Evolutionary conservation across 2,797 vertebrate genomes (phyloP).

Genomic region (Galago senegalensis): DNA sequence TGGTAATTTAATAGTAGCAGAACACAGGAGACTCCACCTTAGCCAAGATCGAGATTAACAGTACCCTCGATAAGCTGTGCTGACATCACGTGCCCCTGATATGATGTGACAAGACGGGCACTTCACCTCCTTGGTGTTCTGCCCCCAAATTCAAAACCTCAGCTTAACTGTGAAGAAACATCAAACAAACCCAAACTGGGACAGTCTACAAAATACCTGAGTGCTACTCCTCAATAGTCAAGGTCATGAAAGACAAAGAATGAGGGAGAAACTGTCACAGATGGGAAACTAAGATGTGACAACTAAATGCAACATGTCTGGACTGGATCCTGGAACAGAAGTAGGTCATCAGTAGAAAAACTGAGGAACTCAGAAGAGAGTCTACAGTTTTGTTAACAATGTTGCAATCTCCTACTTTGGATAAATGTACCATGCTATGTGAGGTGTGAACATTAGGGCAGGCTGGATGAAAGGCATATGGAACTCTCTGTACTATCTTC

Average conservation of each 20-base stretch:
- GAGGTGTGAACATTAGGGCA: background rate
- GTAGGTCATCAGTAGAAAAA: background rate
- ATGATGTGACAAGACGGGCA: background rate
- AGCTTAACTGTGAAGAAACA: background rate
- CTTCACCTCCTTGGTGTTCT: background rate
- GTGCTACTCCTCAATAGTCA: background rate
- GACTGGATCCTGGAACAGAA: background rate
- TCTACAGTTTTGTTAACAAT: rapidly evolving
- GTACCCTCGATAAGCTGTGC: background rate
- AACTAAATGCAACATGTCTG: background rate
- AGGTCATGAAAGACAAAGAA: background rate
- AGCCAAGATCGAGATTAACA: background rate
- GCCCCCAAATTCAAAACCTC: background rate
- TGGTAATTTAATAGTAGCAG: background rate
- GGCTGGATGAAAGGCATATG: rapidly evolving
- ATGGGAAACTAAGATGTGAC: background rate
- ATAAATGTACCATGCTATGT: rapidly evolving
- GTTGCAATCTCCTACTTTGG: rapidly evolving
- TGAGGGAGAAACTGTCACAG: background rate
- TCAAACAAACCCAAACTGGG: background rate
- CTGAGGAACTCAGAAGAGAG: background rate
- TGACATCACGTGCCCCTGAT: rapidly evolving
- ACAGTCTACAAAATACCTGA: background rate
- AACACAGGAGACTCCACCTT: background rate
- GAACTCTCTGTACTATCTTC: background rate